phyloP scores from a whole-genome alignment of 2,113 vertebrate species.

The Cinclus mexicanus region DNA sequence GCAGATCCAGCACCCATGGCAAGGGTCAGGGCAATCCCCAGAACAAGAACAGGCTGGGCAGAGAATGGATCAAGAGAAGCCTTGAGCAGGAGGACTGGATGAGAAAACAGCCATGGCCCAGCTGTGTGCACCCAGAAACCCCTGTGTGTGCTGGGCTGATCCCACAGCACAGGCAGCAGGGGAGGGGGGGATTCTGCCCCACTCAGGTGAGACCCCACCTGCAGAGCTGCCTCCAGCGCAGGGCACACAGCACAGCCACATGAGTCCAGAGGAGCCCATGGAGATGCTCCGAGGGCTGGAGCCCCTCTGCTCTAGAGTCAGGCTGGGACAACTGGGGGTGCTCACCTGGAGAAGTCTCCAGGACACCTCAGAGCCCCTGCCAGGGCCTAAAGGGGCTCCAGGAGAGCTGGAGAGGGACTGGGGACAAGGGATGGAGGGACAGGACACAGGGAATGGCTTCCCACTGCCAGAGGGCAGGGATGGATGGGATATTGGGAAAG shows the following conservation, averaged over 20 bases:
- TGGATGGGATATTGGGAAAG: neutral
- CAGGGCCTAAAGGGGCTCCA: neutral
- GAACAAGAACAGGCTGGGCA: neutral
- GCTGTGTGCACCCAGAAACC: neutral
- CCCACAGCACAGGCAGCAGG: neutral
- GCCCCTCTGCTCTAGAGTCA: neutral
- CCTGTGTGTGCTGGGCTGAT: neutral
- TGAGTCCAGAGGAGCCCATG: fast-evolving
- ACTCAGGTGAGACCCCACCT: neutral
- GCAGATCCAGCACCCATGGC: fast-evolving
- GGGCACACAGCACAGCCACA: neutral
- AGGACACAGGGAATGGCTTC: neutral
- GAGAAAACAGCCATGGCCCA: neutral
- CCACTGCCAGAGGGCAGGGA: neutral
- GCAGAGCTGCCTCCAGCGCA: neutral
- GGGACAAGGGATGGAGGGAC: neutral
- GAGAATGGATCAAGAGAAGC: neutral
- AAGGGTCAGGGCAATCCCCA: fast-evolving
- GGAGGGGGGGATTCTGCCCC: neutral
- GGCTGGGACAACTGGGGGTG: neutral
- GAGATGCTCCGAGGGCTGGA: neutral
- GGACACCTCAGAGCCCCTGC: no score
- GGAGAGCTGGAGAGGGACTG: neutral
- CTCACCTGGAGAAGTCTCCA: no score
- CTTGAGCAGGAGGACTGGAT: neutral